Conservation (phyloP, 1,140 invertebrate species). For the Phymorhynchus buccinoides region DNA sequence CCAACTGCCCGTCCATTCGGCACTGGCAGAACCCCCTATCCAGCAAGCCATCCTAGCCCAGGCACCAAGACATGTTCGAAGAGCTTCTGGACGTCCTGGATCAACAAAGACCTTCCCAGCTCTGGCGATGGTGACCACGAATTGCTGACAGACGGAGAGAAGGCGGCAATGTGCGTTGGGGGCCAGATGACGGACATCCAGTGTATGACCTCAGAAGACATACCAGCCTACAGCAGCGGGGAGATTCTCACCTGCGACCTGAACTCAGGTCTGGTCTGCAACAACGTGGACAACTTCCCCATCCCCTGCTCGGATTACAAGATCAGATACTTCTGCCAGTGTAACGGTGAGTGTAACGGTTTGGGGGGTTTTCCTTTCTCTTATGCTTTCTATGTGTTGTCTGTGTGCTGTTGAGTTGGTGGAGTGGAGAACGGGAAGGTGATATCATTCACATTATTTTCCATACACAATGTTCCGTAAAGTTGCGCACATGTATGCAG, state of each 20-base stretch:
- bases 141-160: constrained; percentile 46
- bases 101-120: constrained; percentile 59
- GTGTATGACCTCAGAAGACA: constrained; percentile 49
- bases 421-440: no score
- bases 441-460: no score
- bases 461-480: no score
- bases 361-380: neutral
- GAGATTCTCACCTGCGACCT: constrained; percentile 52
- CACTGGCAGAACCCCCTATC: neutral
- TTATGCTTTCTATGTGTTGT: no score
- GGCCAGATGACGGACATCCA: constrained; percentile 58
- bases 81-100: constrained; percentile 56
- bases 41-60: neutral
- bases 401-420: no score
- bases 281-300: constrained; percentile 54
- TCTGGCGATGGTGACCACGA: constrained; percentile 58
- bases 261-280: constrained; percentile 55
- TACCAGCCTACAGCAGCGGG: constrained; percentile 50
- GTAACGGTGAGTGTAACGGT: constrained; percentile 51
- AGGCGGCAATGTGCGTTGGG: constrained; percentile 53
- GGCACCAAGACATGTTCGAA: constrained; percentile 44
- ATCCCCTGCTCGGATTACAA: constrained; percentile 71
- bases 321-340: constrained; percentile 71
- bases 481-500: no score
- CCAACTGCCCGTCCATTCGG: neutral